Evolutionary conservation across 2,113 vertebrate species (phyloP), one percentile per base, ranked within the genome.

Genomic region (Nansenia antarctica): DNA sequence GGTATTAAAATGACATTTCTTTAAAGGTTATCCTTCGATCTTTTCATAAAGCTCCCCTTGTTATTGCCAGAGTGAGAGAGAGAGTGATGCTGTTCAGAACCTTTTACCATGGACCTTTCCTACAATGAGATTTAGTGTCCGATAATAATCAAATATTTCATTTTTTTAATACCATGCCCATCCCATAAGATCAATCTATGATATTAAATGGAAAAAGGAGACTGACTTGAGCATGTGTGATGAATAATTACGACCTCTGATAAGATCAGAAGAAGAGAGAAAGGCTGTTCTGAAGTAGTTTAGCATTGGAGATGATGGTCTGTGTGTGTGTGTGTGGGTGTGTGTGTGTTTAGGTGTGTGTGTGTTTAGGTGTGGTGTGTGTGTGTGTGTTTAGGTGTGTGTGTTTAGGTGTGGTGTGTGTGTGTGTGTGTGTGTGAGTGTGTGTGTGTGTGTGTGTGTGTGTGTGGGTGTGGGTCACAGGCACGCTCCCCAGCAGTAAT

Each of bases 11-110:
- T 78, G 0, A 63, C 12, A 72, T 69, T 67, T 76, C 35, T 27
- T 72, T 24, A 11, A 59, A 67, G 78, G 76, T 86, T 88, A 89
- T 90, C 88, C 27, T 62, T 70, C 39, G 67, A 88, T 90, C 85
- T 87, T 89, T 87, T 90, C 81, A 90, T 88, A 82, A 85, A 73
- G 55, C 72, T 39, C 5, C 18, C 15, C 72, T 66, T 72, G 67
- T 82, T 90, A 87, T 87, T 86, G 69, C 72, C 60, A 37, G 82
- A 83, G 72, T 15, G 34, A 64, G 24, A n/a, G n/a, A n/a, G n/a
- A n/a, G 34, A 64, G 24, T 67, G 73, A 64, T 54, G 45, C 61
- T 27, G 68, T 65, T 63, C 53, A 22, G 45, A 4, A 49, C 45
- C 9, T 49, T 49, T 5, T 7, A 49, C 5, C 45, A 8, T 42